Evolutionary conservation across 1,140 invertebrate genomes (phyloP).

Genomic region (Diabrotica undecimpunctata): DNA sequence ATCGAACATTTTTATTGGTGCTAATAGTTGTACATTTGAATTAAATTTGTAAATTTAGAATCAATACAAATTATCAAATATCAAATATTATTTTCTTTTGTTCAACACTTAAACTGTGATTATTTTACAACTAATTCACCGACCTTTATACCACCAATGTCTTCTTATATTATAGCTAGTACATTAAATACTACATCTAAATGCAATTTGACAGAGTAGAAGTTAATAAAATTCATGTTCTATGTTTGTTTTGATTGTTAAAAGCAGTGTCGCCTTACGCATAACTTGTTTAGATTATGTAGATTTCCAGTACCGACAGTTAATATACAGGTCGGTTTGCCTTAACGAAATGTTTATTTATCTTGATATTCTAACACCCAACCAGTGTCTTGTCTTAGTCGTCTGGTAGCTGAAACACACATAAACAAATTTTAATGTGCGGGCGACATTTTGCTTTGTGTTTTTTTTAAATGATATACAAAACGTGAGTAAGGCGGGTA

Average conservation of each 20-base stretch:
- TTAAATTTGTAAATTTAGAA: no score
- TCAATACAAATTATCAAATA: no score
- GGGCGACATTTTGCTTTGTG: conserved; percentile 4
- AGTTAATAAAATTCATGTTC: conserved; percentile 1
- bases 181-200: background rate
- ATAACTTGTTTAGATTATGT: conserved; percentile 36
- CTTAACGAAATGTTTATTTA: conserved; percentile 36
- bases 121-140: no score
- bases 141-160: no score
- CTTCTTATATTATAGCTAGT: no score
- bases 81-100: no score
- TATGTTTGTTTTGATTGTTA: conserved; percentile 39
- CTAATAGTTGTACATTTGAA: no score
- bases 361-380: conserved; percentile 35
- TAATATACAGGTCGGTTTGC: conserved; percentile 31
- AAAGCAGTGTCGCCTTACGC: conserved; percentile 38
- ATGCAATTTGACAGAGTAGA: background rate
- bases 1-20: no score
- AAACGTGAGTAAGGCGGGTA: background rate
- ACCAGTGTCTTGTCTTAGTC: conserved; percentile 23
- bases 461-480: background rate
- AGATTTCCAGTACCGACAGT: conserved; percentile 29
- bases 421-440: conserved; percentile 23
- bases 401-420: conserved; percentile 19
- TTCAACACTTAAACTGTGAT: no score